Evolutionary conservation across 2,113 vertebrate species (phyloP), one percentile per base, ranked within the genome.

Genomic region (Hypanus sabinus): DNA sequence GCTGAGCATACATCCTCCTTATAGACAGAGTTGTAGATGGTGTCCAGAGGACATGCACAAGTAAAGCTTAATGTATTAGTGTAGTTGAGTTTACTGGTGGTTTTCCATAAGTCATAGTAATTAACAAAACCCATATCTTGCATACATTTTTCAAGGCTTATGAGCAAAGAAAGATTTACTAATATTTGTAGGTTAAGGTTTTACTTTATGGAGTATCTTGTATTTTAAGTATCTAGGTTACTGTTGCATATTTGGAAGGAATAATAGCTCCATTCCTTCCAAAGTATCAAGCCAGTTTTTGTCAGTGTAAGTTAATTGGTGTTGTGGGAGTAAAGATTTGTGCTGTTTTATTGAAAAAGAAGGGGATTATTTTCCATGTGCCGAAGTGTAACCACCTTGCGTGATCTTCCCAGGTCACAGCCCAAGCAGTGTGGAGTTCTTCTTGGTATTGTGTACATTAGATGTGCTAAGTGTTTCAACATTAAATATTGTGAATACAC

Each of bases 401-500:
- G 33, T 88, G 30, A 88, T 33, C 85, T 33, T 90, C 16, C n/a
- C 65, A 30, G 85, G 85, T 33, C 16, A 68, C 85, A 65, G n/a
- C 60, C 60, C 18, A 33, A 68, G 30, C n/a, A 36, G 60, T 90
- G 85, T 68, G 16, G 30, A 65, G 30, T 65, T 18, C 60, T 18
- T 90, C 30, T 57, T 30, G n/a, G 85, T 90, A 65, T 90, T 90
- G 60, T 90, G 30, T 90, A 90, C 85, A 90, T 90, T 22, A 46
- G 60, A 36, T 11, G 18, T 2, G 33, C 14, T 79, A 16, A 90
- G 20, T 90, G 60, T 90, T 90, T 30, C 65, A 90, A 65, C 60
- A 65, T 90, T 65, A 90, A 90, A 90, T 90, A 90, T 90, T 90
- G 30, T 90, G 57, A 90, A 65, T 90, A 65, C n/a, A 90, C n/a